Base-by-base conservation (phyloP, 2,888 invertebrate species). In the Plebejus anna region DNA sequence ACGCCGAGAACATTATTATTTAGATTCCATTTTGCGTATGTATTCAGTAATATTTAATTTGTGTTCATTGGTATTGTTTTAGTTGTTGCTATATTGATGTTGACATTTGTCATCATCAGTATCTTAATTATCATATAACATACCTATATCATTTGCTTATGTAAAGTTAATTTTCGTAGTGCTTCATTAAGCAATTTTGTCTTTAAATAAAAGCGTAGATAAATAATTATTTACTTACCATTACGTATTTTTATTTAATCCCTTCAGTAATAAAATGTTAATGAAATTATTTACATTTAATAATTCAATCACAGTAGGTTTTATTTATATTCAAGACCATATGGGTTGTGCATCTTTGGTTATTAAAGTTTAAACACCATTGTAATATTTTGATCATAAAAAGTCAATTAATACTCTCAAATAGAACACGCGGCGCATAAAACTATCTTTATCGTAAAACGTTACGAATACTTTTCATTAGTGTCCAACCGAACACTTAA, bases 401-500 rank as follows among this genome's bases (percentile, higher is more conserved):
- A 66, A 66, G 32, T 66, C 66, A 66, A 66, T 66, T 66, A 66
- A 66, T 66, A 36, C 32, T 36, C 66, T 36, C 32, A 66, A 66
- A 66, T 36, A 36, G 66, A 66, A 66, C 66, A 66, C 66, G 32
- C 66, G 32, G 66, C 36, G 28, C 36, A 66, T 66, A 66, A 66
- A 66, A 66, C 66, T 66, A 66, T 66, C 13, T 66, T 66, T 66
- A 66, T 66, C 11, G 72, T 72, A 42, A 72, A 42, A 28, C 13
- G 47, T 22, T 47, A 47, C 72, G 28, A 51, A 72, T 72, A 72
- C 28, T 28, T 28, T 28, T 72, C 47, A 51, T 72, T 72, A 51
- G 72, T 47, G 72, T 47, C 42, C 47, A 71, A 71, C 47, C 72
- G 13, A 72, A 72, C 72, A 72, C 71, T 71, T 72, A 72, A 72